Percentiles rank a stretch among this genome's conserved stretches.
Conservation (phyloP, 2,797 vertebrate genomes). For the Spondyliosoma cantharus region DNA sequence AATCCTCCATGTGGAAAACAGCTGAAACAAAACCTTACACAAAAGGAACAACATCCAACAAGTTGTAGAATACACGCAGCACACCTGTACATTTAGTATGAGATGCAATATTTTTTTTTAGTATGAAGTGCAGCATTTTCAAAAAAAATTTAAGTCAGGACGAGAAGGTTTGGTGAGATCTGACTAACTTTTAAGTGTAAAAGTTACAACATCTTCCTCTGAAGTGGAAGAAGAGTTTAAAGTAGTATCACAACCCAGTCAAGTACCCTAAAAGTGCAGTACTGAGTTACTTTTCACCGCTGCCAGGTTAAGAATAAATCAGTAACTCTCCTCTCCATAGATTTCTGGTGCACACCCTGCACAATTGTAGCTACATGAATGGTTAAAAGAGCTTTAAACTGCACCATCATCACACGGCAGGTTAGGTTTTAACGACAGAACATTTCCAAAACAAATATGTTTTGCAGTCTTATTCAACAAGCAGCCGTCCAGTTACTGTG, state of each 20-base stretch:
- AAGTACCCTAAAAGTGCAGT: not conserved
- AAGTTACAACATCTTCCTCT: not conserved
- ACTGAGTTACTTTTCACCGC: not conserved
- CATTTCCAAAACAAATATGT: constrained; percentile 41
- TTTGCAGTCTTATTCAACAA: constrained; percentile 34
- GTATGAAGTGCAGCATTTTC: no score
- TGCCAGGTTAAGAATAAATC: not conserved
- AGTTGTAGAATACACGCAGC: no score
- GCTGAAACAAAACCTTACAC: no score
- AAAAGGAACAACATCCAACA: no score
- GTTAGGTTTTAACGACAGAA: constrained; percentile 20
- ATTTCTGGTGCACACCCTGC: not conserved
- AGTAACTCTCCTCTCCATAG: not conserved
- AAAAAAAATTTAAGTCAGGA: no score
- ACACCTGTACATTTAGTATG: no score
- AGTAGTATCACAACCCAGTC: not conserved
- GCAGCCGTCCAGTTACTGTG: constrained; percentile 48
- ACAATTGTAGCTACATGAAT: not conserved
- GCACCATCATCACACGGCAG: constrained; percentile 6
- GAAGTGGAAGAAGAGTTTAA: not conserved
- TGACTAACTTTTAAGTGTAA: no score
- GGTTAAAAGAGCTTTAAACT: constrained; percentile 13
- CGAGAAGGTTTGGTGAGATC: not conserved
- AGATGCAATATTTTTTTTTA: no score
- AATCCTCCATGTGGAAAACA: no score